Conservation (phyloP, 2,888 invertebrate genomes). For the Ariolimax columbianus region DNA sequence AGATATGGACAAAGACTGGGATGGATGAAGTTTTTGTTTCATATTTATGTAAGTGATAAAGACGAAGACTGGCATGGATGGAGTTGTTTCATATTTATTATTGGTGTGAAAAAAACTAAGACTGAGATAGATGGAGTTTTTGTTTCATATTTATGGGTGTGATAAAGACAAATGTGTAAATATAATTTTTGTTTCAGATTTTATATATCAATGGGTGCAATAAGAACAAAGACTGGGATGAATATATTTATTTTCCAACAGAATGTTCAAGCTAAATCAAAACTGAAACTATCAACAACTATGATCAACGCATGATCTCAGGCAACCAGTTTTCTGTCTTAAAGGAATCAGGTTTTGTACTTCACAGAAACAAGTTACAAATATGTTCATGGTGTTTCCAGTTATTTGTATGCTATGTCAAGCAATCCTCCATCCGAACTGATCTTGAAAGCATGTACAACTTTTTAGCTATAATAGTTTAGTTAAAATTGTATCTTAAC, state of each 20-base stretch:
- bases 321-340: not conserved
- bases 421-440: not conserved
- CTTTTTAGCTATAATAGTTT: not conserved
- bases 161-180: too few relatives aligned
- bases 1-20: too few relatives aligned
- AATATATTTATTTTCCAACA: slow-evolving; percentile 56
- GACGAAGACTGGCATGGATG: too few relatives aligned
- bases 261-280: slow-evolving; percentile 65
- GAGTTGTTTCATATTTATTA: too few relatives aligned
- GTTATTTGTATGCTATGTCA: not conserved
- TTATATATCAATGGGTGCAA: too few relatives aligned
- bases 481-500: not conserved
- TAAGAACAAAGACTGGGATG: too few relatives aligned
- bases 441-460: not conserved
- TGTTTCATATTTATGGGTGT: too few relatives aligned
- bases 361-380: not conserved
- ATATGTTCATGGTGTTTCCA: slow-evolving; percentile 12
- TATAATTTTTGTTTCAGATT: too few relatives aligned
- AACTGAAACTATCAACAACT: slow-evolving; percentile 12
- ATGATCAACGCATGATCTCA: slow-evolving; percentile 16
- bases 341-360: not conserved
- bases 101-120: too few relatives aligned
- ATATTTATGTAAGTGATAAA: too few relatives aligned
- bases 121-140: too few relatives aligned
- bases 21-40: too few relatives aligned